phyloP scores from a whole-genome alignment of 2,888 invertebrate species.

The Patella pellucida region DNA sequence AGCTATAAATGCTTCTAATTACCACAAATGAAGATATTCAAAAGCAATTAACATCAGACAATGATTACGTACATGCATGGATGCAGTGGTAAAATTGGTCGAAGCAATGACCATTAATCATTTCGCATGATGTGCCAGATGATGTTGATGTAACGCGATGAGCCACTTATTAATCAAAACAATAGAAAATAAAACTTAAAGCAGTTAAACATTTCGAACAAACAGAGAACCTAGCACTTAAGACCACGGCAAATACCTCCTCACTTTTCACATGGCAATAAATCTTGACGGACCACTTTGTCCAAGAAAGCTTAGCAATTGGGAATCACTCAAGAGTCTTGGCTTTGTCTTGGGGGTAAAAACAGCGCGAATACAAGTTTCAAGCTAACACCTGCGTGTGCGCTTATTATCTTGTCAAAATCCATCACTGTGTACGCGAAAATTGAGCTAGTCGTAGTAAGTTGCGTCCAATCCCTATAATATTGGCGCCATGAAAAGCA shows the following conservation, averaged over 20 bases:
- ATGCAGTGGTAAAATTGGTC: no score
- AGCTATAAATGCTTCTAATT: no score
- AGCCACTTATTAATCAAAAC: no score
- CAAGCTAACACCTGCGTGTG: slow-evolving; percentile 25
- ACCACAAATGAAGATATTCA: no score
- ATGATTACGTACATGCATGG: no score
- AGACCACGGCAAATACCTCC: background rate
- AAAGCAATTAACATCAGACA: no score
- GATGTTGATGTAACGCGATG: no score
- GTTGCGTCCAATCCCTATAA: slow-evolving; percentile 5
- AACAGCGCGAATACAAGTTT: slow-evolving; percentile 8
- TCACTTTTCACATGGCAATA: background rate
- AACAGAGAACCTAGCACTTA: no score
- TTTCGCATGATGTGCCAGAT: no score
- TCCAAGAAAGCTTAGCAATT: slow-evolving; percentile 7
- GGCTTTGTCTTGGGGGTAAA: slow-evolving; percentile 1
- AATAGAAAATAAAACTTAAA: no score
- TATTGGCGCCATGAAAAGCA: slow-evolving; percentile 15
- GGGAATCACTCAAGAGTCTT: slow-evolving; percentile 2
- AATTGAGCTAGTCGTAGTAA: slow-evolving; percentile 11
- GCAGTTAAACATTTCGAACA: no score
- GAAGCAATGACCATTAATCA: no score
- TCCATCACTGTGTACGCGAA: slow-evolving; percentile 14
- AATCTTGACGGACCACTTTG: slow-evolving; percentile 6
- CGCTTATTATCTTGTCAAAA: slow-evolving; percentile 24